Evolutionary conservation across 1,140 invertebrate genomes (phyloP), one percentile per base, ranked within the genome.

Genomic region (Bombus picipes): DNA sequence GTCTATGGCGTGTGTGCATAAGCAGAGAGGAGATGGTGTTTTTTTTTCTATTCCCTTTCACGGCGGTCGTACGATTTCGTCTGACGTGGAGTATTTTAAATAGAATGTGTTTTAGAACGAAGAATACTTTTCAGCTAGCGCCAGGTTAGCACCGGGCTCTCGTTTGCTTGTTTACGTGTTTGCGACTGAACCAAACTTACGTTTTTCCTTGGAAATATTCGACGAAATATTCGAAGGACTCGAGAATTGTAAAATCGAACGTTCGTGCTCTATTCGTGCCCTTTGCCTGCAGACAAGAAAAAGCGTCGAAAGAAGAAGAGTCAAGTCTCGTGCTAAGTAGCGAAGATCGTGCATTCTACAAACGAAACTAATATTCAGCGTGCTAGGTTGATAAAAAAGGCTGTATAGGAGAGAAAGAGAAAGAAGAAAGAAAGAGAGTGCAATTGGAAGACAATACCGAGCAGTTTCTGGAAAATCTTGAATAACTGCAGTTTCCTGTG

Each of bases 291-390:
- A n/a, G 66, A 62, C 37, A 74, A 77, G 71, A 79, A 74, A 71
- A 43, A 66, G 10, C 34, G 34, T 3, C 28, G 62, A 18, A 53
- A 72, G 66, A 39, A 65, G 81, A 79, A 85, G 82, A 87, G 76
- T 71, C 85, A 68, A 79, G 43, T 59, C 9, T 70, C 66, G 86
- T 41, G 78, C 75, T 74, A 43, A 81, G 75, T 89, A 75, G 74
- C 32, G 72, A 83, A 87, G 76, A 73, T 89, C 90, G 91, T 92
- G 91, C 83, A 82, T 85, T 85, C 87, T 78, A 32, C 91, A 91
- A 92, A 92, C 88, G 89, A 92, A 91, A 92, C 91, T 92, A 92
- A 92, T 92, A 91, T 91, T 90, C 91, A 39, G 47, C n/a, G 66
- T 72, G 83, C 70, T 76, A 71, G 66, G 75, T 74, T 73, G 80